A percentile compares a stretch with the other conserved stretches of the same genome.
These are phyloP conservation scores for Sminthurinus signatus DNA, from an alignment of 1,140 invertebrate genomes.

Conservation along the genomic window DNA sequence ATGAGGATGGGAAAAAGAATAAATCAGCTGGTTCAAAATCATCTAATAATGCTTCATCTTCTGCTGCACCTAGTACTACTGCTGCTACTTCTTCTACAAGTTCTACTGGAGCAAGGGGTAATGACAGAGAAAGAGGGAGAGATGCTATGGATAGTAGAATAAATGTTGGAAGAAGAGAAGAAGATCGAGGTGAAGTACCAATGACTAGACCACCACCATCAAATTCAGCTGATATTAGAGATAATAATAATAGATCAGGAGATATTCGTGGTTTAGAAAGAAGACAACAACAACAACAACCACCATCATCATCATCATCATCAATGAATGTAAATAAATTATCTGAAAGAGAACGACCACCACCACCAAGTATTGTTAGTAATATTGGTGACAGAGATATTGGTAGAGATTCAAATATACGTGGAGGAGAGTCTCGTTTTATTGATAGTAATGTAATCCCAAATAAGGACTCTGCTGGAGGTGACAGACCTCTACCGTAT, in stretches of 20 bases:
- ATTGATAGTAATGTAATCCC: background rate
- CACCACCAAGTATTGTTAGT: background rate
- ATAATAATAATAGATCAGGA: no score
- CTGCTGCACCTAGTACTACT: no score
- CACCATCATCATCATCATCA: no score
- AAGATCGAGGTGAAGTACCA: no score
- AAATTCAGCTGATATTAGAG: no score
- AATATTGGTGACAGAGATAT: background rate
- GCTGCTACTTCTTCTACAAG: background rate
- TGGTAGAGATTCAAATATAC: conserved; percentile 2
- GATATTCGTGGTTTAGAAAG: no score
- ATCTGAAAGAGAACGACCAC: background rate
- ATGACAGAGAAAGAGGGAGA: background rate
- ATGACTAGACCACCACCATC: no score
- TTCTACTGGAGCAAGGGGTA: background rate
- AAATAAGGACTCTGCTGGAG: background rate
- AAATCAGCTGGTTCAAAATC: conserved; percentile 16
- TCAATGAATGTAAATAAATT: background rate
- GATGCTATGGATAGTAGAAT: background rate
- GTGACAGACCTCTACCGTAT: background rate
- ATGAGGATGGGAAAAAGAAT: conserved; percentile 46
- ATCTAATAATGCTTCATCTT: no score
- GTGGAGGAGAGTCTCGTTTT: background rate
- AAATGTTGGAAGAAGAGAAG: no score
- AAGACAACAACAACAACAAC: no score